Base-by-base conservation (phyloP, 1,140 invertebrate genomes). In the Lordiphosa mommai region DNA sequence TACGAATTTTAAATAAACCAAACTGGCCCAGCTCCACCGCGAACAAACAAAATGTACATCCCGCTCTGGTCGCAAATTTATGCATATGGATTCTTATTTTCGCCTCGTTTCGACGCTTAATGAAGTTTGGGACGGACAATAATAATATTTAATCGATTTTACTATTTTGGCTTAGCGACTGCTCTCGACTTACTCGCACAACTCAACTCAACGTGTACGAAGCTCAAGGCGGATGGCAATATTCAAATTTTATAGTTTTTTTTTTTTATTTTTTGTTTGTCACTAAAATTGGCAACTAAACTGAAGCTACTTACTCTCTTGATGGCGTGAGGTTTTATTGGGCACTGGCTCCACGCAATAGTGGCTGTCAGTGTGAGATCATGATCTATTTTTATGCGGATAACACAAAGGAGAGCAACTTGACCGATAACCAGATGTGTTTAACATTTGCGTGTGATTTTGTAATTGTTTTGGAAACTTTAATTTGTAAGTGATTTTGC, bases 241-340 rank as follows among this genome's bases (percentile, higher is more conserved):
- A 82, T 82, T 82, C 68, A 77, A 82, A 82, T 82, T 64, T 73
- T 68, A 84, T 82, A 61, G 67, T 40, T 47, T 84, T 72, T 77
- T 73, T 69, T 58, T 40, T 47, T 84, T 72, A 72, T 73, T 69
- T 58, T 79, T 70, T 66, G 58, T 69, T 63, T 79, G 74, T 79
- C 74, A 79, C 69, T 58, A 80, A 79, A 69, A 82, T 82, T 76
- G 71, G 76, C 76, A 82, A 82, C 76, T 82, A n/a, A 69, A 53
- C 72, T 40, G 55, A 67, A 61, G 60, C 76, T 79, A 72, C 58
- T 77, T 77, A 61, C 67, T 65, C 20, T 23, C 20, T 38, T 16
- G 37, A 27, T 10, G 41, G 49, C 52, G 47, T 53, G 38, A 12
- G 53, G 52, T 46, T 50, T 57, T 51, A 36, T 23, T 36, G 64